Conservation (phyloP, 1,140 invertebrate genomes). For the Bicyclus anynana region DNA sequence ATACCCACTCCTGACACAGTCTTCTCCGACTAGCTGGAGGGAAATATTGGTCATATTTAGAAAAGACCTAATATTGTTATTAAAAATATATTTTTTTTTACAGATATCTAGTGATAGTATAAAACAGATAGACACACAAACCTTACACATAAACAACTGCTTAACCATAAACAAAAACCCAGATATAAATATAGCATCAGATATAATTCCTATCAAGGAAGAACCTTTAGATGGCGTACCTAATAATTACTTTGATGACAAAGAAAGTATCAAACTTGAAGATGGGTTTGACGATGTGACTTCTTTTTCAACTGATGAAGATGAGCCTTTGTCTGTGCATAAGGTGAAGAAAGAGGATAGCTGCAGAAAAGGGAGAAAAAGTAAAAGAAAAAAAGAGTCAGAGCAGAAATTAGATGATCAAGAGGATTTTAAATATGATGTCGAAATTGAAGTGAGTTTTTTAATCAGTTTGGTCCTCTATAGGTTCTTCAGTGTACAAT, state of each 20-base stretch:
- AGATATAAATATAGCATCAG: conserved; percentile 12
- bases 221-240: conserved; percentile 26
- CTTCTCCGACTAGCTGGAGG: too few relatives aligned
- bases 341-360: conserved; percentile 32
- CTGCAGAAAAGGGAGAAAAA: conserved; percentile 24
- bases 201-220: conserved; percentile 23
- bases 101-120: conserved; percentile 27
- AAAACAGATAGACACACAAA: conserved; percentile 19
- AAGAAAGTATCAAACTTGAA: conserved; percentile 33
- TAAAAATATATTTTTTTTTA: conserved; percentile 15
- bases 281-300: conserved; percentile 24
- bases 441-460: conserved; percentile 5
- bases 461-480: too few relatives aligned
- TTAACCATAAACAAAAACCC: conserved; percentile 1
- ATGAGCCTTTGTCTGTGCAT: conserved; percentile 41
- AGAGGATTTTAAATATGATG: conserved; percentile 5
- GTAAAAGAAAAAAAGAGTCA: conserved; percentile 21
- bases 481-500: too few relatives aligned
- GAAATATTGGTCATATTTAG: too few relatives aligned
- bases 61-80: background rate
- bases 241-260: conserved; percentile 22
- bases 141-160: conserved; percentile 14
- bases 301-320: conserved; percentile 20
- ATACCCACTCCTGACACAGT: too few relatives aligned
- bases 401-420: background rate